Conservation (phyloP, 2,797 vertebrate species). For the Hoplostethus atlanticus region DNA sequence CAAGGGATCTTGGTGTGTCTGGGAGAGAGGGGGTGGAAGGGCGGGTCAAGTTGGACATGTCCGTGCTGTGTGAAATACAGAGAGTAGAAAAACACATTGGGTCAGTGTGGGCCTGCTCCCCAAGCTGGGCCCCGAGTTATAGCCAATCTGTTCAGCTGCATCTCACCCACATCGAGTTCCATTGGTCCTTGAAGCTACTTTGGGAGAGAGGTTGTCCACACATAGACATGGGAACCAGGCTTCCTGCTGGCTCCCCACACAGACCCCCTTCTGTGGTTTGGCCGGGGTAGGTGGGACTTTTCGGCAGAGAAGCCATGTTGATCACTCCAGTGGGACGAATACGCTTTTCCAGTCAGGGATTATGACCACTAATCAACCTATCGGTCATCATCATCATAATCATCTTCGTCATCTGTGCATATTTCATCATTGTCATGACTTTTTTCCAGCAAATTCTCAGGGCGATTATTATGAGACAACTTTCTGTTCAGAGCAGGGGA, state of each 20-base stretch:
- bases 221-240: slow-evolving; percentile 54
- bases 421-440: slow-evolving; percentile 63
- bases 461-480: slow-evolving; percentile 57
- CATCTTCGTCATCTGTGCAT: slow-evolving; percentile 57
- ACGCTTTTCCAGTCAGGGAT: slow-evolving; percentile 42
- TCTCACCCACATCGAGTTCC: slow-evolving; percentile 39
- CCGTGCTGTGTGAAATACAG: slow-evolving; percentile 36
- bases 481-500: slow-evolving; percentile 63
- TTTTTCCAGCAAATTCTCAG: slow-evolving; percentile 67
- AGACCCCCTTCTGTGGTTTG: slow-evolving; percentile 53
- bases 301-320: slow-evolving; percentile 24
- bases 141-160: slow-evolving; percentile 38
- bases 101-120: slow-evolving; percentile 32
- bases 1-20: slow-evolving; percentile 57
- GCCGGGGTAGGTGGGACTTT: slow-evolving; percentile 57
- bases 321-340: slow-evolving; percentile 51
- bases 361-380: slow-evolving; percentile 64
- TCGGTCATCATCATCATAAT: slow-evolving; percentile 37
- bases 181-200: slow-evolving; percentile 33
- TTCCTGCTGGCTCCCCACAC: slow-evolving; percentile 30
- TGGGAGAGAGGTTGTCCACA: slow-evolving; percentile 41
- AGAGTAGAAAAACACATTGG: slow-evolving; percentile 44
- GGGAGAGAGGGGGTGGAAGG: slow-evolving; percentile 32
- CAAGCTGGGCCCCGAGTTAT: slow-evolving; percentile 28
- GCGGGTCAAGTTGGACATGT: slow-evolving; percentile 44